Conservation (phyloP, 2,888 invertebrate species). For the Sericinus montela region DNA sequence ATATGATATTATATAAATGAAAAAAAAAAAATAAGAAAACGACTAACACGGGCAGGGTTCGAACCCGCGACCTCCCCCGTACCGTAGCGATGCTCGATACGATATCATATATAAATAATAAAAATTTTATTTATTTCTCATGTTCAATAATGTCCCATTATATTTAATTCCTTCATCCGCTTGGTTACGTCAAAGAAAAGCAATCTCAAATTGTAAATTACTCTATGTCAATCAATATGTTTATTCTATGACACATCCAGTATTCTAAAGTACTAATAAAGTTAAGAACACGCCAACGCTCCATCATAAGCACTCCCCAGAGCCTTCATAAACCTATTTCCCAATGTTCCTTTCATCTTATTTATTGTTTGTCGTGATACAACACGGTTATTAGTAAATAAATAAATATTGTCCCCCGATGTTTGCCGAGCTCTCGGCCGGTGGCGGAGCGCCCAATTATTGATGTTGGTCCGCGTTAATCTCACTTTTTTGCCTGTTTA, state of each 20-base stretch:
- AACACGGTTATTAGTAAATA: constrained; percentile 73
- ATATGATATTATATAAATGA: no score
- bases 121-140: no score
- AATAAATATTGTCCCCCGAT: constrained; percentile 70
- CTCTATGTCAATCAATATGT: no score
- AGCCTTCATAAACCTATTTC: constrained; percentile 73
- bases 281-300: constrained; percentile 19
- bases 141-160: no score
- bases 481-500: constrained; percentile 48
- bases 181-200: no score
- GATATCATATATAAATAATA: no score
- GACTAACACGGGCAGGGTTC: no score
- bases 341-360: constrained; percentile 66
- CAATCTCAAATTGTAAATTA: no score
- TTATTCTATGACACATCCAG: background rate
- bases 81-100: no score
- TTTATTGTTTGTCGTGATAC: constrained; percentile 64
- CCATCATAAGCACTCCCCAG: constrained; percentile 46
- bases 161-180: no score
- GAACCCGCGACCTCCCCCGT: no score
- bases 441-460: constrained; percentile 65
- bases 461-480: constrained; percentile 51
- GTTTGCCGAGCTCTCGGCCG: constrained; percentile 57
- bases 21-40: no score
- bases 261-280: constrained; percentile 11